Evolutionary conservation across 2,113 vertebrate genomes (phyloP).

Genomic region (Phrynosoma blainvillii): DNA sequence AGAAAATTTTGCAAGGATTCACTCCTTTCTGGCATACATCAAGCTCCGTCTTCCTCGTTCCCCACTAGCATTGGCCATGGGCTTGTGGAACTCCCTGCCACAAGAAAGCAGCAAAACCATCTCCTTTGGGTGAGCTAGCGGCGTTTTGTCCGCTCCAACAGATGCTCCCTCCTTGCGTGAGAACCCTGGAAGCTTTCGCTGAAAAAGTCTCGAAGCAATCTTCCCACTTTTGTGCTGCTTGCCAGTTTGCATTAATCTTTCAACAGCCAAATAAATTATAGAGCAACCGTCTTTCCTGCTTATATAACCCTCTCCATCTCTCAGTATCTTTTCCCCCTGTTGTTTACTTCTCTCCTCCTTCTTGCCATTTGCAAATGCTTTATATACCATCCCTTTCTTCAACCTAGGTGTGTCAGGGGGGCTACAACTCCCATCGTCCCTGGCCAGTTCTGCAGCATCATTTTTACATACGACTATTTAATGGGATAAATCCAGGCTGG

Average conservation of each 20-base stretch:
- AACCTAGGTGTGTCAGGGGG: not conserved
- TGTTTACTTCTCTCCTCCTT: too few species aligned
- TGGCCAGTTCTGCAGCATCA: not conserved
- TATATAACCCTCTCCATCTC: too few species aligned
- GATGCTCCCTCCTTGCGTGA: not conserved
- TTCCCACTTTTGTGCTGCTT: not conserved
- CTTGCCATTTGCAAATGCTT: not conserved
- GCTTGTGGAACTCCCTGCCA: not conserved
- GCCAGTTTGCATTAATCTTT: not conserved
- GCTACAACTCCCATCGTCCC: not conserved
- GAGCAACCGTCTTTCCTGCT: not conserved
- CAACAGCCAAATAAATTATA: not conserved
- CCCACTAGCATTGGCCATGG: too few species aligned
- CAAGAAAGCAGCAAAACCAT: not conserved
- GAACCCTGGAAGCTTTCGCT: not conserved
- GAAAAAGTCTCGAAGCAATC: too few species aligned
- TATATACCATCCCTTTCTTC: not conserved
- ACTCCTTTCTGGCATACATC: too few species aligned
- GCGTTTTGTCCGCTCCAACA: too few species aligned
- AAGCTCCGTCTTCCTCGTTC: too few species aligned
- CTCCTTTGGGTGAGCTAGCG: not conserved
- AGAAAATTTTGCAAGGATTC: too few species aligned
- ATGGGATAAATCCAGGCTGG: too few species aligned
- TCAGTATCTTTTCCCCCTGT: too few species aligned
- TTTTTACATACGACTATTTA: too few species aligned